A percentile compares a stretch with the other conserved stretches of the same genome.
These are phyloP conservation scores for Scaptomyza hsui DNA, from an alignment of 1,140 invertebrate species.

Conservation along the genomic window DNA sequence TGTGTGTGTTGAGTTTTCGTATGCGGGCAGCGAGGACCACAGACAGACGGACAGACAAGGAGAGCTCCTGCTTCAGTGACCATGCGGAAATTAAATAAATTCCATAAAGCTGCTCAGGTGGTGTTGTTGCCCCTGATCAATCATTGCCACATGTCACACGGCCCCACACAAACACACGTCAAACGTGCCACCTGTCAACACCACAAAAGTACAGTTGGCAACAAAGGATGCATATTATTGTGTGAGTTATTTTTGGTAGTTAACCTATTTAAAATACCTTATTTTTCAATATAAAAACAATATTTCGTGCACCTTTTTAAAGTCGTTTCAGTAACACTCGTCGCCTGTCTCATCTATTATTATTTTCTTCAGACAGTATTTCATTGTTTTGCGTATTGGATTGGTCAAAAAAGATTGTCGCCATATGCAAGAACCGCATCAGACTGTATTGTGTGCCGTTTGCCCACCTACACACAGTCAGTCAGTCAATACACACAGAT, in stretches of 20 bases:
- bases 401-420: constrained; percentile 8
- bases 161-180: constrained; percentile 47
- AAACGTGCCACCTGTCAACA: constrained; percentile 63
- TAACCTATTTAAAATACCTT: too few species aligned
- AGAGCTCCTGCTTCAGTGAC: constrained; percentile 47
- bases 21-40: constrained; percentile 10
- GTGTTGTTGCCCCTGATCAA: constrained; percentile 23
- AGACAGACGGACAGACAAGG: too few species aligned
- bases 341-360: constrained; percentile 3
- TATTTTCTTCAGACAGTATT: background rate
- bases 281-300: background rate
- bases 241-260: too few species aligned
- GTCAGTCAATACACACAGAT: background rate
- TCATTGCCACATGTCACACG: constrained; percentile 43
- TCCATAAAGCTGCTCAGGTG: constrained; percentile 42
- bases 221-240: constrained; percentile 6
- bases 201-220: constrained; percentile 49
- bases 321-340: background rate
- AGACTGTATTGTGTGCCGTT: background rate
- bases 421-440: constrained; percentile 8
- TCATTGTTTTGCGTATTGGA: constrained; percentile 7
- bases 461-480: background rate
- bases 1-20: background rate
- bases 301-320: background rate
- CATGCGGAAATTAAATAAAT: constrained; percentile 76